Evolutionary conservation across 2,113 vertebrate genomes (phyloP).

Genomic region (Gobio gobio): DNA sequence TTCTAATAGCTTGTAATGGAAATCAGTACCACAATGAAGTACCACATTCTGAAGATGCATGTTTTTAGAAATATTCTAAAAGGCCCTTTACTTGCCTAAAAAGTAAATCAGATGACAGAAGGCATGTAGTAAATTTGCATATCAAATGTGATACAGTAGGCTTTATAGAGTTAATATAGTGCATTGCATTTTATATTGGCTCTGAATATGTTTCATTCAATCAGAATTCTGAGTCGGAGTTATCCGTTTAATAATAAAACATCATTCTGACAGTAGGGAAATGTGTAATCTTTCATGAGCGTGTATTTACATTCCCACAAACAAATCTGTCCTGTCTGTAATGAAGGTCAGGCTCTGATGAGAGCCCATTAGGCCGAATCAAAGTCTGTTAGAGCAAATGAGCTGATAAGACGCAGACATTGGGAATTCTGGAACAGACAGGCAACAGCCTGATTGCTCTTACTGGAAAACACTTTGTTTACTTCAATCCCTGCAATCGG

Average conservation of each 20-base stretch:
- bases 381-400: slow-evolving; percentile 42
- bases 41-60: no score
- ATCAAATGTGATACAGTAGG: no score
- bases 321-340: slow-evolving; percentile 36
- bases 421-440: slow-evolving; percentile 44
- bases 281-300: slow-evolving; percentile 13
- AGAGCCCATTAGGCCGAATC: slow-evolving; percentile 45
- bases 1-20: no score
- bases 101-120: no score
- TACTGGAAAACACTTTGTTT: slow-evolving; percentile 48
- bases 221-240: not conserved
- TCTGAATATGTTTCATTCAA: not conserved
- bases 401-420: slow-evolving; percentile 35
- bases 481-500: slow-evolving; percentile 43
- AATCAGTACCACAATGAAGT: no score
- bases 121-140: no score
- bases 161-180: not conserved
- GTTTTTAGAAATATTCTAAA: no score
- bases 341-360: slow-evolving; percentile 52
- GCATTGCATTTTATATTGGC: not conserved
- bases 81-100: no score
- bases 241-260: not conserved
- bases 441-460: slow-evolving; percentile 48
- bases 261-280: not conserved
- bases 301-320: slow-evolving; percentile 27